These are phyloP conservation scores for Pegea sp. DNA, from an alignment of 23 tunicate genomes.

Conservation along the genomic window DNA sequence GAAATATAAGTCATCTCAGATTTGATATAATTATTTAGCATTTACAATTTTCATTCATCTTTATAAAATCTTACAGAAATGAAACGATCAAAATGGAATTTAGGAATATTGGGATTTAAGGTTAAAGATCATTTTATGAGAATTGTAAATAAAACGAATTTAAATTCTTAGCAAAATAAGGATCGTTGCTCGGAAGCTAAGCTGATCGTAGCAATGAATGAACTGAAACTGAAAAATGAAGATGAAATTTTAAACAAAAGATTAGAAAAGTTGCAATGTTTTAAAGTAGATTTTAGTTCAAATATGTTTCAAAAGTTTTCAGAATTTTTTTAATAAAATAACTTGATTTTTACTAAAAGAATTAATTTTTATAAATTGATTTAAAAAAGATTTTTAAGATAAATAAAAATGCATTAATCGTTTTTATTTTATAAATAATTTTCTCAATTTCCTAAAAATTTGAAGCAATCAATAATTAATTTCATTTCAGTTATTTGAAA, in stretches of 20 bases:
- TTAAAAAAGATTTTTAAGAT: background rate
- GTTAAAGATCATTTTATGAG: background rate
- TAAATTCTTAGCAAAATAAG: too few species aligned
- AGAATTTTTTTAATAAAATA: too few species aligned
- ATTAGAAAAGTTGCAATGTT: background rate
- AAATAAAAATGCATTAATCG: background rate
- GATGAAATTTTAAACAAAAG: background rate
- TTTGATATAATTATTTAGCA: too few species aligned
- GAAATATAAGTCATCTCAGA: too few species aligned
- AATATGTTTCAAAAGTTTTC: too few species aligned
- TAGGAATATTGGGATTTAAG: slow-evolving; percentile 9
- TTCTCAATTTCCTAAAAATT: background rate
- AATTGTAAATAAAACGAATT: too few species aligned
- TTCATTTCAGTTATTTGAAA: too few species aligned
- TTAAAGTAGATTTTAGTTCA: too few species aligned
- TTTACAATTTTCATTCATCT: background rate
- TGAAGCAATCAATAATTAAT: too few species aligned
- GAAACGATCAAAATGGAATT: slow-evolving; percentile 45
- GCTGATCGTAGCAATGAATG: background rate
- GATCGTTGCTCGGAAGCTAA: too few species aligned
- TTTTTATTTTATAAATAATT: background rate
- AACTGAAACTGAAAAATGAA: background rate
- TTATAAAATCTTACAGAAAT: slow-evolving; percentile 6
- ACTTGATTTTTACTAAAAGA: background rate
- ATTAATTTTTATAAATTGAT: background rate